Conservation (phyloP, 2,888 invertebrate species). For the Aelia acuminata region DNA sequence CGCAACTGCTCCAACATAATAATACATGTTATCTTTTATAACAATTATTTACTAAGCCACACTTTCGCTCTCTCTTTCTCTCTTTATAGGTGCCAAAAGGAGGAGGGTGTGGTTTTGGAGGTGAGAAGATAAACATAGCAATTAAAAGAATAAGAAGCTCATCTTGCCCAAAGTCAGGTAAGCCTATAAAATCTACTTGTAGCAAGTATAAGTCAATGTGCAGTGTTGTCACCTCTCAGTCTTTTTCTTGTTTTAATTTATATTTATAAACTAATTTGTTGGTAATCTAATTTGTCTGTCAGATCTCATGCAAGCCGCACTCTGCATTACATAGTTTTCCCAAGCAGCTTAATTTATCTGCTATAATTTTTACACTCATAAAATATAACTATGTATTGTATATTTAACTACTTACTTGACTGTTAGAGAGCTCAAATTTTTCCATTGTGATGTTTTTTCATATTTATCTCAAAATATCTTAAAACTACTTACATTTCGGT, state of each 20-base stretch:
- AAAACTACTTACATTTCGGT: conserved; percentile 17
- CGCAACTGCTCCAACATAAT: conserved; percentile 67
- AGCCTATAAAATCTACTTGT: conserved; percentile 63
- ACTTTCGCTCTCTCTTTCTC: conserved; percentile 63
- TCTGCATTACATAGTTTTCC: conserved; percentile 46
- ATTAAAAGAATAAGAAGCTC: conserved; percentile 65
- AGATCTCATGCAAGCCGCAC: conserved; percentile 59
- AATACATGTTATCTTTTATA: conserved; percentile 64
- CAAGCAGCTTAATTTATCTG: conserved; percentile 46
- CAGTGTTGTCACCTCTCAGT: conserved; percentile 60
- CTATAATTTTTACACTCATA: conserved; percentile 31
- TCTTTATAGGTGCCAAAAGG: conserved; percentile 63
- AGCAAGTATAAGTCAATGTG: conserved; percentile 62
- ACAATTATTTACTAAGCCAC: conserved; percentile 61
- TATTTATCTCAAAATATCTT: conserved; percentile 10
- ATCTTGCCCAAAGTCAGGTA: conserved; percentile 63
- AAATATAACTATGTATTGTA: conserved; percentile 28
- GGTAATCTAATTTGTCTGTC: conserved; percentile 44
- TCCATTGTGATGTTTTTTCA: neutral
- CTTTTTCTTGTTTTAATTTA: conserved; percentile 26
- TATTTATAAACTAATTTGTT: conserved; percentile 18
- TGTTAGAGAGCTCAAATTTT: neutral
- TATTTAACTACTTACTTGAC: conserved; percentile 38
- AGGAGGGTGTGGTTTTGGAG: conserved; percentile 63
- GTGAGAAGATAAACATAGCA: conserved; percentile 63